A percentile compares a stretch with the other conserved stretches of the same genome.
Conservation (phyloP, 2,113 vertebrate species). For the Dissostichus mawsoni region DNA sequence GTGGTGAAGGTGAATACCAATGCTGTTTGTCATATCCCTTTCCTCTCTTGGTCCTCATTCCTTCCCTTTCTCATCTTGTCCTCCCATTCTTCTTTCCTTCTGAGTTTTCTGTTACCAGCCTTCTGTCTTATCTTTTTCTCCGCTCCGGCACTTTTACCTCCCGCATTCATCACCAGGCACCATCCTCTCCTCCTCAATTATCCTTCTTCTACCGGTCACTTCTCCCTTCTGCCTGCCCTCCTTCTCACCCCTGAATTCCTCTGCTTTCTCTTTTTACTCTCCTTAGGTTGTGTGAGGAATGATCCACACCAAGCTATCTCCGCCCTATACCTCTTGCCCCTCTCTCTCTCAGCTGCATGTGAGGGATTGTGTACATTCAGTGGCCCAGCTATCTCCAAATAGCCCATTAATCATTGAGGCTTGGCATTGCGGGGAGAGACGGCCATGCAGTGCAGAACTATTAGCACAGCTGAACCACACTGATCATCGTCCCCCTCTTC, state of each 20-base stretch:
- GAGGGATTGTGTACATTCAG: conserved; percentile 69
- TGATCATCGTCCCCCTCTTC: conserved; percentile 56
- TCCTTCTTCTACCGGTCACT: conserved; percentile 28
- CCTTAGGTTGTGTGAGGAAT: conserved; percentile 46
- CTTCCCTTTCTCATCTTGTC: conserved; percentile 36
- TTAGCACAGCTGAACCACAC: conserved; percentile 71
- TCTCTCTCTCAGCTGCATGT: conserved; percentile 24
- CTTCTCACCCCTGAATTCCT: conserved; percentile 15
- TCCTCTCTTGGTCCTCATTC: conserved; percentile 28
- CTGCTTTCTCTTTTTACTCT: conserved; percentile 34
- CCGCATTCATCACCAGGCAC: conserved; percentile 21
- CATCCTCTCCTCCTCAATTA: conserved; percentile 5
- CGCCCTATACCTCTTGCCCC: conserved; percentile 4
- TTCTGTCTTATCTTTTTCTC: conserved; percentile 38
- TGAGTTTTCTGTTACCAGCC: conserved; percentile 28
- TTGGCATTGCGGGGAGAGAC: conserved; percentile 53
- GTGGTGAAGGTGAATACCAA: conserved; percentile 68
- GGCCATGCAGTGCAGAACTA: conserved; percentile 68
- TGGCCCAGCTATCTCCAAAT: conserved; percentile 70
- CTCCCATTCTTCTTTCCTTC: conserved; percentile 9
- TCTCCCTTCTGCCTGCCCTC: not conserved
- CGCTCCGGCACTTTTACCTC: conserved; percentile 20
- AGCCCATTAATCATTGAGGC: conserved; percentile 76
- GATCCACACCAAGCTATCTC: conserved; percentile 38
- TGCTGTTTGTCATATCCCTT: conserved; percentile 33